Base-by-base conservation (phyloP, 2,113 vertebrate species). In the Piprites chloris region DNA sequence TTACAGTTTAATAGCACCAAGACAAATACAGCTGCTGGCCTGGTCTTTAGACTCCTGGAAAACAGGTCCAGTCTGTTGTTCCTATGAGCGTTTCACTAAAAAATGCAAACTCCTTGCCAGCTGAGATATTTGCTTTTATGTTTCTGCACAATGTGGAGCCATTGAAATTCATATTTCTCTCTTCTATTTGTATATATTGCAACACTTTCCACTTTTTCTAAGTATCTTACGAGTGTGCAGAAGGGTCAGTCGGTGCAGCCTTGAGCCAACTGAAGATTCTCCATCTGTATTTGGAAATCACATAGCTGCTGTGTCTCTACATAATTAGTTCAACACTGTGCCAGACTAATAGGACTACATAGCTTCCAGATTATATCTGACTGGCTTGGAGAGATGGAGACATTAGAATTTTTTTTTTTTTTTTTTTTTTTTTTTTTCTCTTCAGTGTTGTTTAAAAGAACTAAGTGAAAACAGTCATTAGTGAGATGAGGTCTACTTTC, bases 31-130 rank as follows among this genome's bases (percentile, higher is more conserved):
- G 78, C 72, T 86, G 56, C 75, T 96, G 79, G 63, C 28, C 72
- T 84, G 41, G 72, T 79, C 67, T 85, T 87, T 27, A 94, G 75
- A 23, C 85, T 91, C 33, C 30, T 81, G 85, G 65, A 88, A 95
- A 93, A 94, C 12, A 75, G 20, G 46, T 80, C 77, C 41, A 59
- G 52, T 62, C 76, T 94, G 72, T 71, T 88, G 63, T 90, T 93
- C 52, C 75, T 95, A 46, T 92, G 90, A 97, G 75, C 71, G 67
- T 92, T 88, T 84, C 79, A 56, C 56, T 88, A 50, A 95, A 95
- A 91, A 95, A 97, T 95, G 95, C 91, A 85, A 62, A 11, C 4
- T 11, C 28, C 16, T 85, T 96, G 94, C 96, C 95, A 94, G 84
- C 84, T 85, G 87, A 94, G 91, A 76, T 85, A 85, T 14, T 89